Evolutionary conservation across 2,888 invertebrate species (phyloP).

Genomic region (Cheilosia grossa): DNA sequence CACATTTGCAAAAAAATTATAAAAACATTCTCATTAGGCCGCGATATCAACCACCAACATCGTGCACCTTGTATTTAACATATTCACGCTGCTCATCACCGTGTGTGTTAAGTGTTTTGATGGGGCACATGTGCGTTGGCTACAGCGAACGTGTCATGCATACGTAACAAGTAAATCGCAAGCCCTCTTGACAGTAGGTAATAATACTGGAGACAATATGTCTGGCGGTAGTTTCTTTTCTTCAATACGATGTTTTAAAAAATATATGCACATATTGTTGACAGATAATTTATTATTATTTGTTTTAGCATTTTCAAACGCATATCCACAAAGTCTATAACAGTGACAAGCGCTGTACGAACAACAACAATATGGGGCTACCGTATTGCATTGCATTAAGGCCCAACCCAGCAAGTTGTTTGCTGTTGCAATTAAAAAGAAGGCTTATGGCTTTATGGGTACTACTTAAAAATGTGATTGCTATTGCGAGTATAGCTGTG

Average conservation of each 20-base stretch:
- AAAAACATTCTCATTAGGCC: conserved; percentile 21
- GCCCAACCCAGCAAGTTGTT: conserved; percentile 28
- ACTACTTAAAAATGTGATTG: background rate
- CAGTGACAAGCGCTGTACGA: conserved; percentile 31
- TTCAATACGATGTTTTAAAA: conserved; percentile 28
- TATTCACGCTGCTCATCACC: conserved; percentile 47
- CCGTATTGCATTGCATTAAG: conserved; percentile 28
- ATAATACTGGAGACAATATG: conserved; percentile 67
- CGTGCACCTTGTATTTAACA: conserved; percentile 42
- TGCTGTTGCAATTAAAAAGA: background rate
- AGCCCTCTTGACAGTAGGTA: conserved; percentile 55
- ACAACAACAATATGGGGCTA: conserved; percentile 15
- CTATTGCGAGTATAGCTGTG: background rate
- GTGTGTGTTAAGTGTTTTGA: conserved; percentile 42
- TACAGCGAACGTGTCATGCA: conserved; percentile 53
- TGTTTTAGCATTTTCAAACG: conserved; percentile 22
- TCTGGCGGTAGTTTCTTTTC: conserved; percentile 64
- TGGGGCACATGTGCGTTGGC: conserved; percentile 31
- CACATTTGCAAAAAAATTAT: conserved; percentile 2
- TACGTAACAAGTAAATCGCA: conserved; percentile 55
- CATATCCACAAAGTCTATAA: conserved; percentile 8
- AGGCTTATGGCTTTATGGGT: background rate
- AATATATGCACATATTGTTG: conserved; percentile 24
- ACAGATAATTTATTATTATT: conserved; percentile 28
- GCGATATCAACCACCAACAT: conserved; percentile 26